Evolutionary conservation across 2,113 vertebrate species (phyloP).

Genomic region (Pelecanus crispus): DNA sequence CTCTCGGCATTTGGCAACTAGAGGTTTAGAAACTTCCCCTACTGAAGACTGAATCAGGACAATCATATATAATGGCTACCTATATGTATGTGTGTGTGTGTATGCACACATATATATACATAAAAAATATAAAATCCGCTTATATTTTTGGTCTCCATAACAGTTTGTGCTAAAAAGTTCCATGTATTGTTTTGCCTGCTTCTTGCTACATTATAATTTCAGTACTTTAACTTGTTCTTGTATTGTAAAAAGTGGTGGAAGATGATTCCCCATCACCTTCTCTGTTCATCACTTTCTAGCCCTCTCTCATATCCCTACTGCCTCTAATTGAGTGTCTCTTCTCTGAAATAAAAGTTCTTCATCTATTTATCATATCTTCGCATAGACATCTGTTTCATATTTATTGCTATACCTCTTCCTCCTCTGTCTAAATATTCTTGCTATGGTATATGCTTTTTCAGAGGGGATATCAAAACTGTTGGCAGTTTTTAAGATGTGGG

Average conservation of each 20-base stretch:
- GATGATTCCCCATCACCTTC: background rate
- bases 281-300: background rate
- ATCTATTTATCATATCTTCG: background rate
- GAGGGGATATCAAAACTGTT: background rate
- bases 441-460: background rate
- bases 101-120: background rate
- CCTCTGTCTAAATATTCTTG: background rate
- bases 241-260: background rate
- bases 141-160: background rate
- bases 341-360: background rate
- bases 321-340: background rate
- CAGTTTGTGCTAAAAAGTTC: background rate
- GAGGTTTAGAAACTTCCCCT: background rate
- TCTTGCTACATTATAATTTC: background rate
- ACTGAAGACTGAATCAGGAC: background rate
- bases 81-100: rapidly evolving
- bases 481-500: background rate
- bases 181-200: background rate
- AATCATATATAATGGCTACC: background rate
- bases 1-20: background rate
- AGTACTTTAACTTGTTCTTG: background rate
- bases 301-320: background rate
- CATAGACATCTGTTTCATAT: background rate
- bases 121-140: background rate
- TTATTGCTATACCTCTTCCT: background rate